Evolutionary conservation across 1,140 invertebrate species (phyloP), one percentile per base, ranked within the genome.

Genomic region (Pissodes strobi): DNA sequence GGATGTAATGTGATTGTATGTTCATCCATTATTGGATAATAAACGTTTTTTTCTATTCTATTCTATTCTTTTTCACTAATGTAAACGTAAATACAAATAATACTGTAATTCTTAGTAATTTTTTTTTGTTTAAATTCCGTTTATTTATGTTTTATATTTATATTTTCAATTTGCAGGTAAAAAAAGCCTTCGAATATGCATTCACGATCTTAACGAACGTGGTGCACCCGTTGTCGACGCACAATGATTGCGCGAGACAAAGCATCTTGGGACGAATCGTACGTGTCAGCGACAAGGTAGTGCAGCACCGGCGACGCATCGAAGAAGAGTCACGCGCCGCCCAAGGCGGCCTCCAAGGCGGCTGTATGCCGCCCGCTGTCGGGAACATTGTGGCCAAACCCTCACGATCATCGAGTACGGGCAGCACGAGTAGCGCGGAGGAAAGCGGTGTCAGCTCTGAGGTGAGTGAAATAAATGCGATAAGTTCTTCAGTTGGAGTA

Each of bases 121-220:
- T n/a, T 39, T n/a, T 39, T n/a, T 3, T 13, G n/a, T 39, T 39
- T n/a, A 46, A 46, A 46, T 46, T 22, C n/a, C 43, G 19, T 27
- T 25, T 5, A 51, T 12, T 17, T 19, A 46, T 49, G 10, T 53
- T 15, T 19, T 39, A 39, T 19, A 21, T n/a, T 19, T 60, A 27
- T 5, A 27, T 27, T 27, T 64, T 45, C n/a, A n/a, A 6, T 13
- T 79, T 91, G 19, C 88, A 94, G 79, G 95, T 98, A 18, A 95
- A 94, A 80, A 87, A 91, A 78, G 93, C 95, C 51, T 99, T 98
- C 82, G 94, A 96, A 79, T 95, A 93, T 83, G 95, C 95, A 57
- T 98, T 93, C 79, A 87, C 90, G 68, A 86, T 89, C 63, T 83
- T 98, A 58, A 86, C 88, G 67, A 88, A 92, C 79, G 92, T 91